phyloP scores from a whole-genome alignment of 2,113 vertebrate genomes.

The Hyaena hyaena region DNA sequence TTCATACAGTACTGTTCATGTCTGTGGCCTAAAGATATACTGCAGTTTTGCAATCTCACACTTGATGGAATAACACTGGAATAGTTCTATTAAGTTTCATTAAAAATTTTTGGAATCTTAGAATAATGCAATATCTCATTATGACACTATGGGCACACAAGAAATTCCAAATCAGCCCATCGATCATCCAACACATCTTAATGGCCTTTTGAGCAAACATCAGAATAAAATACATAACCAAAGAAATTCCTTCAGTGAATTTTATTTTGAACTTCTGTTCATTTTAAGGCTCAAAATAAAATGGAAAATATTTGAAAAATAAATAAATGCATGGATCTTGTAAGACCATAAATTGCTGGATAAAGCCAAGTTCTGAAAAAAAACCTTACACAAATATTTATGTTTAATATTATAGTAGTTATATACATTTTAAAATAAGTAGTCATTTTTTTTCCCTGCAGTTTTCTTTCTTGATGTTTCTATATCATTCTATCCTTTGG shows the following conservation, averaged over 20 bases:
- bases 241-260: slow-evolving; percentile 31
- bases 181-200: slow-evolving; percentile 19
- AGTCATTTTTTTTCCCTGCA: background rate
- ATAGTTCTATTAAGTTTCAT: slow-evolving; percentile 52
- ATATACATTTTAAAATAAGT: slow-evolving; percentile 1
- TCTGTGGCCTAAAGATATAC: slow-evolving; percentile 40
- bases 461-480: background rate
- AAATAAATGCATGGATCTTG: background rate
- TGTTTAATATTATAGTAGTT: slow-evolving; percentile 31
- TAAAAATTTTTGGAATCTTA: slow-evolving; percentile 50
- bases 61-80: slow-evolving; percentile 32
- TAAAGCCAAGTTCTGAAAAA: slow-evolving; percentile 13
- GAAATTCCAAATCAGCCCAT: slow-evolving; percentile 37
- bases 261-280: slow-evolving; percentile 66
- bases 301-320: slow-evolving; percentile 43
- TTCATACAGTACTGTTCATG: slow-evolving; percentile 9
- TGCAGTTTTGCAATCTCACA: slow-evolving; percentile 25
- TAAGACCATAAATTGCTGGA: background rate
- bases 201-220: slow-evolving; percentile 50
- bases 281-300: slow-evolving; percentile 46
- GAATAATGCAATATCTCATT: slow-evolving; percentile 53
- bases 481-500: background rate
- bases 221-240: slow-evolving; percentile 50
- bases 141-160: slow-evolving; percentile 1
- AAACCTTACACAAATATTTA: background rate